Conservation (phyloP, 2,888 invertebrate genomes). For the Tubulanus polymorphus region DNA sequence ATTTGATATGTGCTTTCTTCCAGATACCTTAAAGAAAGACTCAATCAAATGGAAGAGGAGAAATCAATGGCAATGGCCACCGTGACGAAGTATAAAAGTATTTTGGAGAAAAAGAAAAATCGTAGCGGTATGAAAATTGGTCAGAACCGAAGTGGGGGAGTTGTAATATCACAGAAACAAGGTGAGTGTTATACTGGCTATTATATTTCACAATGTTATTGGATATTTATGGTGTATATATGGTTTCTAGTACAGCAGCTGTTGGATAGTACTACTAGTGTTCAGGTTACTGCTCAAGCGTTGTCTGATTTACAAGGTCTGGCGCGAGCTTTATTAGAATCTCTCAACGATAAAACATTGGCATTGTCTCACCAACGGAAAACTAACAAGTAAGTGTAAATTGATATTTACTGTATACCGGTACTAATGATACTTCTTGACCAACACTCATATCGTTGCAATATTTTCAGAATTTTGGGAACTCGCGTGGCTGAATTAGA, state of each 20-base stretch:
- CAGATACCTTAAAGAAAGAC: slow-evolving; percentile 68
- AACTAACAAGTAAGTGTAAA: slow-evolving; percentile 69
- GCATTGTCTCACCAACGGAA: slow-evolving; percentile 80
- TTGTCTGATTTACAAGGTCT: slow-evolving; percentile 73
- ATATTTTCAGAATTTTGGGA: slow-evolving; percentile 68
- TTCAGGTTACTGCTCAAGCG: slow-evolving; percentile 63
- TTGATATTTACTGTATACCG: too few relatives aligned
- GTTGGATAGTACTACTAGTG: slow-evolving; percentile 61
- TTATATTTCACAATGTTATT: neutral
- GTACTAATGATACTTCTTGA: slow-evolving; percentile 4
- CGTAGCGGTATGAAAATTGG: slow-evolving; percentile 69
- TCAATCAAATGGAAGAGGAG: slow-evolving; percentile 75
- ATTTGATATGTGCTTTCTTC: too few relatives aligned
- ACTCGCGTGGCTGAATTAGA: slow-evolving; percentile 78
- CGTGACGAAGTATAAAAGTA: slow-evolving; percentile 51
- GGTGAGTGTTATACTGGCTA: slow-evolving; percentile 57
- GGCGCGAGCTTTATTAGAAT: slow-evolving; percentile 74
- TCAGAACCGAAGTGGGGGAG: slow-evolving; percentile 60
- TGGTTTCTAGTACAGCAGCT: slow-evolving; percentile 67
- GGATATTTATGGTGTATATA: neutral
- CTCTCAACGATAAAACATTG: slow-evolving; percentile 78
- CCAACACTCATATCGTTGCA: too few relatives aligned
- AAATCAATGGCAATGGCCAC: slow-evolving; percentile 71
- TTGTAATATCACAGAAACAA: slow-evolving; percentile 77
- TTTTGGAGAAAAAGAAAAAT: slow-evolving; percentile 62